Evolutionary conservation across 1,140 invertebrate species (phyloP).

Genomic region (Melanaphis sacchari): DNA sequence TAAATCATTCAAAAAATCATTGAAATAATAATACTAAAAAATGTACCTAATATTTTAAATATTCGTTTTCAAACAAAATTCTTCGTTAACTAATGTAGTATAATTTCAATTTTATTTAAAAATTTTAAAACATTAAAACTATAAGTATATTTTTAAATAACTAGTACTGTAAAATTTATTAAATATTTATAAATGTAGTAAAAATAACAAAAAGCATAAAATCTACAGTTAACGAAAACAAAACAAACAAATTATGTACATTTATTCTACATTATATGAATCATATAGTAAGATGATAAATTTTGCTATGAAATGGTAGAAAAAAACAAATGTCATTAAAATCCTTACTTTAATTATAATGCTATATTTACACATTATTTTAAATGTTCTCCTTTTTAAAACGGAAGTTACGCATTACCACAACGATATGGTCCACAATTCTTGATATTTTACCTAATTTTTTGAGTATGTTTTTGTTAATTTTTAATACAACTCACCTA

Average conservation of each 20-base stretch:
- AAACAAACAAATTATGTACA: neutral
- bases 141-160: neutral
- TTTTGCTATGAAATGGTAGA: neutral
- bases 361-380: neutral
- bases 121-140: neutral
- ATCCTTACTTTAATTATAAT: neutral
- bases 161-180: neutral
- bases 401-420: neutral
- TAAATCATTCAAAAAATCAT: neutral
- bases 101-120: neutral
- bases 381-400: neutral
- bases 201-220: neutral
- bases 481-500: neutral
- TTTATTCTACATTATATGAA: neutral
- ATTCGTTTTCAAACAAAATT: neutral
- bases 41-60: neutral
- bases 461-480: neutral
- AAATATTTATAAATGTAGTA: neutral
- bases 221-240: neutral
- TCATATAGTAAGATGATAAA: neutral
- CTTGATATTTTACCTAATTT: neutral
- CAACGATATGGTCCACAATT: neutral
- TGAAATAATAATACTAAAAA: neutral
- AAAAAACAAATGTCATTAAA: neutral
- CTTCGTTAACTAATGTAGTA: neutral